phyloP scores from a whole-genome alignment of 1,140 invertebrate genomes.

The Cotesia chilonis region DNA sequence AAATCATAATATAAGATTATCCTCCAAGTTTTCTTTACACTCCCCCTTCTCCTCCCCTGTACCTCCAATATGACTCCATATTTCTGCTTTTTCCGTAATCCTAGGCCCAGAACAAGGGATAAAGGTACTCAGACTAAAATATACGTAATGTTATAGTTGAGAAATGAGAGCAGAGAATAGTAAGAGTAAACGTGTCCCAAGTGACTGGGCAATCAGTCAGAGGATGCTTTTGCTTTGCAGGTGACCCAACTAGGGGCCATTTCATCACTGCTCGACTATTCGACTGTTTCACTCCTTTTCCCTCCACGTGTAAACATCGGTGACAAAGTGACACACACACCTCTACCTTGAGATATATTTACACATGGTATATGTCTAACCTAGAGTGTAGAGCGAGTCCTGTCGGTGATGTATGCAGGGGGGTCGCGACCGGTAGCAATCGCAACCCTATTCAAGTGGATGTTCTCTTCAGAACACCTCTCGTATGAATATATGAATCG shows the following conservation, averaged over 20 bases:
- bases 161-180: conserved; percentile 4
- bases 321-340: too few relatives aligned
- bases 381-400: conserved; percentile 46
- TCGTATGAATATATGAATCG: conserved; percentile 63
- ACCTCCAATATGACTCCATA: too few relatives aligned
- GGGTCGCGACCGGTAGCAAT: conserved; percentile 58
- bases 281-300: not conserved
- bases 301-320: not conserved
- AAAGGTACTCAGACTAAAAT: too few relatives aligned
- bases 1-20: too few relatives aligned
- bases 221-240: conserved; percentile 46
- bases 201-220: conserved; percentile 63
- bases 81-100: too few relatives aligned
- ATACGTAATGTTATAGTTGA: conserved; percentile 4
- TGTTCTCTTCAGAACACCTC: conserved; percentile 29
- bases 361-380: too few relatives aligned
- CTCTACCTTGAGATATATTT: too few relatives aligned
- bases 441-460: conserved; percentile 36
- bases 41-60: too few relatives aligned
- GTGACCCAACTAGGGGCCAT: conserved; percentile 43
- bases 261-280: conserved; percentile 2
- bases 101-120: too few relatives aligned
- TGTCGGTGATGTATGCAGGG: conserved; percentile 58
- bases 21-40: too few relatives aligned
- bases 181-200: conserved; percentile 35